Evolutionary conservation across 2,113 vertebrate species (phyloP).

Genomic region (Argyrosomus japonicus): DNA sequence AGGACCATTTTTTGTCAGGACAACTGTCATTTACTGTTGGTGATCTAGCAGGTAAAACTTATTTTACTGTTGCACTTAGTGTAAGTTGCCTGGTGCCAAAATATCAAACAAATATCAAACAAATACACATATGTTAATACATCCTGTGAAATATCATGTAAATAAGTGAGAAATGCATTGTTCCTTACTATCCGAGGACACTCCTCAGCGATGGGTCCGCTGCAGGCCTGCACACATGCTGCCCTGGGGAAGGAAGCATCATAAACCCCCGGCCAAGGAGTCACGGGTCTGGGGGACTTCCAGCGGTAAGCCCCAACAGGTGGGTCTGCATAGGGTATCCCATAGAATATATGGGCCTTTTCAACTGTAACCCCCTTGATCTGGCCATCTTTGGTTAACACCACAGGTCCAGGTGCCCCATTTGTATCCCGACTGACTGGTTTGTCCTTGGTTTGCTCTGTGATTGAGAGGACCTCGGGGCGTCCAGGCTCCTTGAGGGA

Average conservation of each 20-base stretch:
- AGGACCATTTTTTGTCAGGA: neutral
- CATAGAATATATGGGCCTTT: slow-evolving; percentile 82
- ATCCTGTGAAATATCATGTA: neutral
- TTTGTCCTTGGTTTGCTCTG: slow-evolving; percentile 36
- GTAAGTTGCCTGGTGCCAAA: neutral
- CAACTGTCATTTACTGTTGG: neutral
- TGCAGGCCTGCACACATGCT: slow-evolving; percentile 81
- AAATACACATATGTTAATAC: neutral
- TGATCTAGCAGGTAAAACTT: neutral
- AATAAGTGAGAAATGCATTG: neutral
- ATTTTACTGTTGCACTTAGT: neutral
- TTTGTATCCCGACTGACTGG: slow-evolving; percentile 12
- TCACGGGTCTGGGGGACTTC: slow-evolving; percentile 78
- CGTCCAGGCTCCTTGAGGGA: slow-evolving; percentile 27
- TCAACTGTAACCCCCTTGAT: slow-evolving; percentile 68
- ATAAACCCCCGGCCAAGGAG: slow-evolving; percentile 75
- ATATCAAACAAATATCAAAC: neutral
- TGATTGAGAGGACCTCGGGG: slow-evolving; percentile 15
- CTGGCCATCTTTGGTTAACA: slow-evolving; percentile 75
- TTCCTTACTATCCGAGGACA: slow-evolving; percentile 78
- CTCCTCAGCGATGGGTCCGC: slow-evolving; percentile 58
- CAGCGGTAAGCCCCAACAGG: slow-evolving; percentile 81
- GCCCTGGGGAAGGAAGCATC: slow-evolving; percentile 80
- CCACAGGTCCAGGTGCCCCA: slow-evolving; percentile 59
- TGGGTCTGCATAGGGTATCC: slow-evolving; percentile 82